These are phyloP conservation scores for Sebastes schlegelii DNA, from an alignment of 2,113 vertebrate genomes.

Conservation along the genomic window DNA sequence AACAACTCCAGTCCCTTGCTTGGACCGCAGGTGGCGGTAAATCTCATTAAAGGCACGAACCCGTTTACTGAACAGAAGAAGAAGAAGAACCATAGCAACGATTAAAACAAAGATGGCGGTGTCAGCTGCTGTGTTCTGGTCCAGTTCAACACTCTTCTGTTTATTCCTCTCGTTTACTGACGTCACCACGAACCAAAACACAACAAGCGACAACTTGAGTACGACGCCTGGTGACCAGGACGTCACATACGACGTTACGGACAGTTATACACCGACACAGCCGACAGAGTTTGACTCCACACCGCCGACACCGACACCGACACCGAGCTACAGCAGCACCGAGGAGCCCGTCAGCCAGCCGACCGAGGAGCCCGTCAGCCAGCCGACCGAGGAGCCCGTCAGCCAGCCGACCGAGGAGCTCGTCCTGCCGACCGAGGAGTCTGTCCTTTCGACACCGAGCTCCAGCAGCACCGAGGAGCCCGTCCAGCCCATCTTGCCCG, in stretches of 20 bases:
- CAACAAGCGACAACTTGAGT: background rate
- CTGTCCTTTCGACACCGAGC: too few relatives aligned
- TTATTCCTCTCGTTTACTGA: conserved; percentile 3
- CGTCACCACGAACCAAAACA: background rate
- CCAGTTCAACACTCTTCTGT: background rate
- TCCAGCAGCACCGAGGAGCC: too few relatives aligned
- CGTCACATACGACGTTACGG: background rate
- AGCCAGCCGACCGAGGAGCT: background rate
- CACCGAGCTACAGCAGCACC: background rate
- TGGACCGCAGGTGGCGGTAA: conserved; percentile 18
- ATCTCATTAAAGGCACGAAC: rapidly evolving
- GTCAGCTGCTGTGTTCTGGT: rapidly evolving
- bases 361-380: too few relatives aligned
- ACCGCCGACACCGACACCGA: background rate
- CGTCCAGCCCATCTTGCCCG: too few relatives aligned
- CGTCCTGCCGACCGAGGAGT: too few relatives aligned
- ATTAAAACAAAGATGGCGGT: conserved; percentile 66
- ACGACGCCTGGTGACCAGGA: background rate
- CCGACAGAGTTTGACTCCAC: background rate
- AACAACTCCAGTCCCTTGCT: background rate
- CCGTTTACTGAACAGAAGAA: background rate
- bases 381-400: too few relatives aligned
- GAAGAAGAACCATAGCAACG: conserved; percentile 66
- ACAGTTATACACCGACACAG: background rate
- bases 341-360: background rate